Conservation (phyloP, 1,140 invertebrate species). For the Drosophila rhopaloa region DNA sequence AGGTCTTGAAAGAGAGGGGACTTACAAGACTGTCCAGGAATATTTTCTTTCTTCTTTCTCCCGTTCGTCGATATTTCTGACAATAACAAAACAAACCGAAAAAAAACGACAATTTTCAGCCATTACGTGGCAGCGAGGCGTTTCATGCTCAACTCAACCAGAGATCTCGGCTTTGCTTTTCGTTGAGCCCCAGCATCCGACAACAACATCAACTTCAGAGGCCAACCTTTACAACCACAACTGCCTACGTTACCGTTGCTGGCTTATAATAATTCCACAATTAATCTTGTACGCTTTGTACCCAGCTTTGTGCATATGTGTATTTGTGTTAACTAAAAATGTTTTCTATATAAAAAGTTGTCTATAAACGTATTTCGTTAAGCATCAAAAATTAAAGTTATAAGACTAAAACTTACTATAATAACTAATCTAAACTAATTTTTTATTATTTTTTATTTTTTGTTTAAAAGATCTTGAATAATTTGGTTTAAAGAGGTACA, state of each 20-base stretch:
- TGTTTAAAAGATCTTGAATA: no score
- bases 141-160: slow-evolving; percentile 18
- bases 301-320: slow-evolving; percentile 21
- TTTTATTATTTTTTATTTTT: no score
- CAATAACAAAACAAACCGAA: slow-evolving; percentile 24
- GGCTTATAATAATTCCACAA: slow-evolving; percentile 70
- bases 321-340: slow-evolving; percentile 1
- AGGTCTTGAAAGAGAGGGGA: slow-evolving; percentile 1
- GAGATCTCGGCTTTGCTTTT: slow-evolving; percentile 7
- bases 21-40: slow-evolving; percentile 23
- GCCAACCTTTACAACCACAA: slow-evolving; percentile 54
- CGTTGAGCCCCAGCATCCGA: slow-evolving; percentile 13
- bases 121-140: slow-evolving; percentile 55
- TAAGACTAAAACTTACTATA: no score
- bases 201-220: slow-evolving; percentile 27
- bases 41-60: slow-evolving; percentile 38
- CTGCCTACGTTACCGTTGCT: slow-evolving; percentile 65
- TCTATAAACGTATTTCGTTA: not conserved
- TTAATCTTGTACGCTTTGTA: slow-evolving; percentile 54
- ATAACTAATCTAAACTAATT: no score
- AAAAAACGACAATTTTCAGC: slow-evolving; percentile 31
- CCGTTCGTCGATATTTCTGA: slow-evolving; percentile 19
- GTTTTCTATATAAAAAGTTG: not conserved
- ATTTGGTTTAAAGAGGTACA: no score
- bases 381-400: not conserved